These are phyloP conservation scores for Salarias fasciatus DNA, from an alignment of 2,797 vertebrate genomes.

Conservation along the genomic window DNA sequence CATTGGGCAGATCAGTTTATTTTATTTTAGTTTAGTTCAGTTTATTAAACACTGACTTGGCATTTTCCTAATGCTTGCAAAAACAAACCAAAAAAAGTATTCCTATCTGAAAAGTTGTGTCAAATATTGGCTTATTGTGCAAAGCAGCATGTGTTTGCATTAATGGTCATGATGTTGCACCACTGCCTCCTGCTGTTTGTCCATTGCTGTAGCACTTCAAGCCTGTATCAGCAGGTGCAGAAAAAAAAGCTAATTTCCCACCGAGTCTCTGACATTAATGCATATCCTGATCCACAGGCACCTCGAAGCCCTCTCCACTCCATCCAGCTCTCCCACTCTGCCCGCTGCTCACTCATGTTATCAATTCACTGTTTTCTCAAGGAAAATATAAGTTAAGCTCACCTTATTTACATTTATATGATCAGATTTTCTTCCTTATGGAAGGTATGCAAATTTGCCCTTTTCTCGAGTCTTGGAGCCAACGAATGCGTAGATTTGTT, in stretches of 20 bases:
- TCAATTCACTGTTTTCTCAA: conserved; percentile 75
- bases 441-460: conserved; percentile 84
- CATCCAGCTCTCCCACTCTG: conserved; percentile 41
- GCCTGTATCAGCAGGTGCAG: conserved; percentile 5
- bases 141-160: too few species aligned
- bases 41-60: too few species aligned
- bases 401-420: conserved; percentile 89
- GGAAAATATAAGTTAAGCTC: conserved; percentile 82
- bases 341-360: conserved; percentile 59
- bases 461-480: conserved; percentile 72
- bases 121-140: too few species aligned
- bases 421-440: conserved; percentile 82
- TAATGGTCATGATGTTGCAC: conserved; percentile 40
- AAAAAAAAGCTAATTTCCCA: conserved; percentile 30
- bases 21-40: too few species aligned
- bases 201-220: conserved; percentile 29
- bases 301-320: conserved; percentile 56
- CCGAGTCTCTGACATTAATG: conserved; percentile 58
- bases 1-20: too few species aligned
- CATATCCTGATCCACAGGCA: conserved; percentile 55
- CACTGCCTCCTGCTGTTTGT: conserved; percentile 72
- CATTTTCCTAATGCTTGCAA: too few species aligned
- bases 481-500: conserved; percentile 70
- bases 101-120: too few species aligned
- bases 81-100: too few species aligned